Base-by-base conservation (phyloP, 2,113 vertebrate genomes). In the Alexandromys fortis region DNA sequence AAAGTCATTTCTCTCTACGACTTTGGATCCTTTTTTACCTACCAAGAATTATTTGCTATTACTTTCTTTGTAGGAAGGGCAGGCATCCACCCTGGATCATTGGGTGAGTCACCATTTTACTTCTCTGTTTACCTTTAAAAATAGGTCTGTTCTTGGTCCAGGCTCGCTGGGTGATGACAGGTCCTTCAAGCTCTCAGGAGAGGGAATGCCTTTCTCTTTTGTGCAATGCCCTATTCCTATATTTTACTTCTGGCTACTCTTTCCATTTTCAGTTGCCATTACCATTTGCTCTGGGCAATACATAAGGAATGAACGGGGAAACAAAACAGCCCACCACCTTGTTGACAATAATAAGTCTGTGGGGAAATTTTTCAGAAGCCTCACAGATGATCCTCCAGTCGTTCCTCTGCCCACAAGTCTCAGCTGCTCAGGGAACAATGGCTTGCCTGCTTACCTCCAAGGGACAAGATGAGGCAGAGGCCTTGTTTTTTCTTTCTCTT, bases 391-490 rank as follows among this genome's bases (percentile, higher is more conserved):
- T 91, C 67, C 86, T 94, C 86, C 30, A 49, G 92, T 75, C 77
- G 77, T 92, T 97, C 95, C 81, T 94, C 93, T 94, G 88, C 77
- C 94, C 94, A 92, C 90, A 94, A 67, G 49, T 92, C 90, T 87
- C 94, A 94, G 97, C 97, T 85, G 90, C 30, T 1, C 65, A 13
- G 90, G 94, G 78, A 96, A 97, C 95, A 97, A 94, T 95, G 91
- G 68, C 73, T 89, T 92, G 86, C 82, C 96, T 95, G 88, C 96
- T 65, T 96, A 0, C 76, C 73, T 96, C 96, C 65, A 73, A 92
- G 97, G 75, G 94, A 94, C 97, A 97, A 97, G 97, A 98, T 68
- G 96, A 97, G 96, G 90, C 97, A 94, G 3, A 82, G 96, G 70
- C 49, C 75, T 97, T 95, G 75, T 96, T 93, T 96, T 96, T 88